phyloP scores from a whole-genome alignment of 2,888 invertebrate genomes.

The Parnassius smintheus region DNA sequence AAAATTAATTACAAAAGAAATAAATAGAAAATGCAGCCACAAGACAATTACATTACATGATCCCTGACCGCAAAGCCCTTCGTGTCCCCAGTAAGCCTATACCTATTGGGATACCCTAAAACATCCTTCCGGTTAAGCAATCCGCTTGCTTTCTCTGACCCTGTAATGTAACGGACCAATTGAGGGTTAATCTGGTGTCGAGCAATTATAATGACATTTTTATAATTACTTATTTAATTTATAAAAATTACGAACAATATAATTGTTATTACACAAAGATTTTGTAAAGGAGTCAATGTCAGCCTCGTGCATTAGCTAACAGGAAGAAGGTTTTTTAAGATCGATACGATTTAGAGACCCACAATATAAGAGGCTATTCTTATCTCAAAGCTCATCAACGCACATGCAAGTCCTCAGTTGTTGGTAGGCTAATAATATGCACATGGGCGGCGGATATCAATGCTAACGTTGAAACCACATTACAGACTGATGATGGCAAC shows the following conservation, averaged over 20 bases:
- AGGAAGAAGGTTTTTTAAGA: too few species aligned
- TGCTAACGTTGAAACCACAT: too few species aligned
- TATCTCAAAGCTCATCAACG: too few species aligned
- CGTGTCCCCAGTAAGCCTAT: conserved; percentile 29
- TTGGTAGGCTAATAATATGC: too few species aligned
- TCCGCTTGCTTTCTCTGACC: conserved; percentile 15
- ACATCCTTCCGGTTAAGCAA: conserved; percentile 28
- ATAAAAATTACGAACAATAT: background rate
- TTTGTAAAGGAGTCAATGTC: too few species aligned
- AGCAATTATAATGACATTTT: conserved; percentile 11
- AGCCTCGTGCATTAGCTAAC: too few species aligned
- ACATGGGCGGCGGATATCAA: too few species aligned
- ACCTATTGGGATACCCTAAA: conserved; percentile 27
- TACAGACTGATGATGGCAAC: too few species aligned
- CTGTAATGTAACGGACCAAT: conserved; percentile 10
- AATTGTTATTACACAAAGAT: too few species aligned
- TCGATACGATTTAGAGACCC: too few species aligned
- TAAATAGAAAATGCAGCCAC: conserved; percentile 1
- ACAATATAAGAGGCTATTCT: too few species aligned
- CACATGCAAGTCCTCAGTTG: too few species aligned
- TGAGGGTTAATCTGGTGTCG: conserved; percentile 12
- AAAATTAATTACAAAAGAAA: conserved; percentile 4
- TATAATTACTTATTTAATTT: background rate
- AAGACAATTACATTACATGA: conserved; percentile 11
- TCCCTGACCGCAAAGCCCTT: conserved; percentile 24